phyloP scores from a whole-genome alignment of 2,888 invertebrate genomes.

The Terebella lapidaria region DNA sequence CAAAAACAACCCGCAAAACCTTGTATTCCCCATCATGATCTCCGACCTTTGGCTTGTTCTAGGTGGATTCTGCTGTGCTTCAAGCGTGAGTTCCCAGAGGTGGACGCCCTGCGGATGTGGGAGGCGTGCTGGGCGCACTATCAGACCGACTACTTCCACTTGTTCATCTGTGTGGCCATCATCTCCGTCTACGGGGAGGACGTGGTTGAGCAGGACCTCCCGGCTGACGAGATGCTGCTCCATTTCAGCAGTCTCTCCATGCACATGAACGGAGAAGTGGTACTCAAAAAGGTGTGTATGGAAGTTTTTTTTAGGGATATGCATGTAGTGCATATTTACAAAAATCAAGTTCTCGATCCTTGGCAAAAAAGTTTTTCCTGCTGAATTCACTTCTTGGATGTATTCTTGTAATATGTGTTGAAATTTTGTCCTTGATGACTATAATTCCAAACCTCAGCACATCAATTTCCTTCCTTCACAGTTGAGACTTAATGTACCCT shows the following conservation, averaged over 20 bases:
- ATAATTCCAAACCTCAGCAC: no score
- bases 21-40: no score
- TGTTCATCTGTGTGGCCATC: slow-evolving; percentile 89
- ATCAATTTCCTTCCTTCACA: no score
- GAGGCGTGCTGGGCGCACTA: slow-evolving; percentile 97
- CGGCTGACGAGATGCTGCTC: slow-evolving; percentile 89
- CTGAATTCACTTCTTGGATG: no score
- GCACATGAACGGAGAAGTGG: slow-evolving; percentile 92
- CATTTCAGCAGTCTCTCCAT: slow-evolving; percentile 93
- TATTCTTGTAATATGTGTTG: no score
- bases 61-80: slow-evolving; percentile 88
- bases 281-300: slow-evolving; percentile 68
- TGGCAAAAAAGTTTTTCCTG: no score
- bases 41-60: slow-evolving; percentile 5
- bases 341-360: no score
- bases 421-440: no score
- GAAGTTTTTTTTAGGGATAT: no score
- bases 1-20: no score
- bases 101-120: slow-evolving; percentile 86
- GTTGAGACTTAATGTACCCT: no score
- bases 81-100: slow-evolving; percentile 78
- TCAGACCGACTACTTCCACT: slow-evolving; percentile 90
- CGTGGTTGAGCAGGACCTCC: slow-evolving; percentile 83
- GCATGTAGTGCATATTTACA: no score
- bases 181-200: slow-evolving; percentile 80